Evolutionary conservation across 2,888 invertebrate genomes (phyloP).

Genomic region (Watsonalla cultraria): DNA sequence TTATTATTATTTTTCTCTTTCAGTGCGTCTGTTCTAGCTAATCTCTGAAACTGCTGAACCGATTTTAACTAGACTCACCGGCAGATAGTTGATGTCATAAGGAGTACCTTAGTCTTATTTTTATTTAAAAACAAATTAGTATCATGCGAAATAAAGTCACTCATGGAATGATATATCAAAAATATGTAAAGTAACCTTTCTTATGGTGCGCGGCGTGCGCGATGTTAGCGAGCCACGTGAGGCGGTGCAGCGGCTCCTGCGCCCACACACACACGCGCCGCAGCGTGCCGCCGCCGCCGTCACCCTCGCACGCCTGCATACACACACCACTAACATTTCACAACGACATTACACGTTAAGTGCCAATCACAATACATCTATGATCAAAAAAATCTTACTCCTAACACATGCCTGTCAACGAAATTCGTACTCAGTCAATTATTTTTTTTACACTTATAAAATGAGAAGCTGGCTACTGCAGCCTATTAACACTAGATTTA

Average conservation of each 20-base stretch:
- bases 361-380: too few relatives aligned
- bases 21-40: not conserved
- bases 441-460: too few relatives aligned
- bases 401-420: too few relatives aligned
- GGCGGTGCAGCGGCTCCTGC: constrained; percentile 86
- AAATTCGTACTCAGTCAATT: too few relatives aligned
- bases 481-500: too few relatives aligned
- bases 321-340: constrained; percentile 3
- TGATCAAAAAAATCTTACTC: too few relatives aligned
- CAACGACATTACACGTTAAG: not conserved
- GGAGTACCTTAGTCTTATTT: too few relatives aligned
- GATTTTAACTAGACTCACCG: too few relatives aligned
- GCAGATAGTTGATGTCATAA: too few relatives aligned
- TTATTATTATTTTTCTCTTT: too few relatives aligned
- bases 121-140: not conserved
- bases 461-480: too few relatives aligned
- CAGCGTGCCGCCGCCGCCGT: constrained; percentile 80
- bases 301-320: constrained; percentile 57
- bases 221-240: constrained; percentile 91
- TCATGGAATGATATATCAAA: not conserved
- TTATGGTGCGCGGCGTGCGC: constrained; percentile 89
- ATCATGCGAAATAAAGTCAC: not conserved
- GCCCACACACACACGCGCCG: constrained; percentile 89
- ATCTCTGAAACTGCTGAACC: too few relatives aligned
- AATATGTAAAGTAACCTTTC: constrained; percentile 69